These are phyloP conservation scores for Hexactinellida sp. DNA, from an alignment of 37 sponge, comb jelly and placozoan species.

Conservation along the genomic window DNA sequence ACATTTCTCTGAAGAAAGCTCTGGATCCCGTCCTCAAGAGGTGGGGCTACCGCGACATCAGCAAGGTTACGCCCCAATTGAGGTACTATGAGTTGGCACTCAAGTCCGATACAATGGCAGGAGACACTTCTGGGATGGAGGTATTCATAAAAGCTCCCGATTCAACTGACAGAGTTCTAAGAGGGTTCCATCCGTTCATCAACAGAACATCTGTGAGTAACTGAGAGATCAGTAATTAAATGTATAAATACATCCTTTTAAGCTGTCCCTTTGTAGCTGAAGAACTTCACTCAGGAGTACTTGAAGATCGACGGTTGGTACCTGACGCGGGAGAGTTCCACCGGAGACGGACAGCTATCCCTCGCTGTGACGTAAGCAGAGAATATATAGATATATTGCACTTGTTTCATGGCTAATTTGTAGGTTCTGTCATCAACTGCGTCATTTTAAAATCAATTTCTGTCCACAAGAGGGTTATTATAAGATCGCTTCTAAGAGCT, in stretches of 20 bases:
- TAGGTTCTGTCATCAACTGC: not conserved
- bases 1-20: not conserved
- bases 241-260: not conserved
- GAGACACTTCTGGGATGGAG: not conserved
- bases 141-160: not conserved
- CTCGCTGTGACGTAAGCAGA: constrained; percentile 44
- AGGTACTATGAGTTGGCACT: not conserved
- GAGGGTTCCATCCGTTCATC: not conserved
- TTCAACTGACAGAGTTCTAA: not conserved
- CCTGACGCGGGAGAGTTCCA: constrained; percentile 38
- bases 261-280: not conserved
- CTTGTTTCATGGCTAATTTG: not conserved
- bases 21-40: not conserved
- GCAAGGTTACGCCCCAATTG: not conserved
- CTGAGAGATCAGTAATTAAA: not conserved
- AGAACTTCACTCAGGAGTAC: constrained; percentile 19
- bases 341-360: constrained; percentile 39
- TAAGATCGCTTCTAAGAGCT: not conserved
- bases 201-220: not conserved
- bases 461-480: not conserved
- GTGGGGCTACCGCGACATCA: not conserved
- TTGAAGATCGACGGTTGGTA: constrained; percentile 33
- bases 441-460: constrained; percentile 3
- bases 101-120: not conserved
- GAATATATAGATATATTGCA: not conserved